Conservation (phyloP, 2,113 vertebrate genomes). For the Illadopsis cleaveri region DNA sequence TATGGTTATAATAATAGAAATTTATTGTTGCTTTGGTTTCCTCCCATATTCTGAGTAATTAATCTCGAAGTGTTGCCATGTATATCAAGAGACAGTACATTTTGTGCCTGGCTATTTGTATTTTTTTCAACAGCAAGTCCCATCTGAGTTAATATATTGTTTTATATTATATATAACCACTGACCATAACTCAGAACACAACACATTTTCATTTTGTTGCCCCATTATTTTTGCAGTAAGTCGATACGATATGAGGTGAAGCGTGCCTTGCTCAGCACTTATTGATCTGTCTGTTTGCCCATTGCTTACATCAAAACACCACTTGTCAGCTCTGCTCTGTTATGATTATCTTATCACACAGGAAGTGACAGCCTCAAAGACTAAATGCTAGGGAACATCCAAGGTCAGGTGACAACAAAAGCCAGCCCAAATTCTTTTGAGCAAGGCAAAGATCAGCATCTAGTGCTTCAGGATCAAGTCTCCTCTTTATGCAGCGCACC, state of each 20-base stretch:
- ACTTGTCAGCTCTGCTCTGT: slow-evolving; percentile 67
- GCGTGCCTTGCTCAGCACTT: slow-evolving; percentile 76
- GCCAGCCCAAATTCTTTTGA: neutral
- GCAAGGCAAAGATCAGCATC: neutral
- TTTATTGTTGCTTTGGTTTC: slow-evolving; percentile 57
- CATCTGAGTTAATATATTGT: slow-evolving; percentile 74
- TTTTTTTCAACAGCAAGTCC: slow-evolving; percentile 47
- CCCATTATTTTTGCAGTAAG: slow-evolving; percentile 73
- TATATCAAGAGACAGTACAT: slow-evolving; percentile 46
- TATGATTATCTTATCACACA: slow-evolving; percentile 73
- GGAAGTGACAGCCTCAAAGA: slow-evolving; percentile 63
- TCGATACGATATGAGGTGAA: slow-evolving; percentile 75
- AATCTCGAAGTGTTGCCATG: slow-evolving; percentile 12
- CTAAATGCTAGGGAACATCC: slow-evolving; percentile 22
- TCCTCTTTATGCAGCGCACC: neutral
- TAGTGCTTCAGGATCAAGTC: neutral
- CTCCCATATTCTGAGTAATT: slow-evolving; percentile 36
- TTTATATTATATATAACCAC: slow-evolving; percentile 67
- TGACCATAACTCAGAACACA: slow-evolving; percentile 76
- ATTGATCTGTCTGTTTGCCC: slow-evolving; percentile 75
- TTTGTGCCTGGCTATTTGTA: slow-evolving; percentile 32
- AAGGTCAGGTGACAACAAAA: slow-evolving; percentile 42
- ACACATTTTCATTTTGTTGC: slow-evolving; percentile 75
- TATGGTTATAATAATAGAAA: slow-evolving; percentile 39
- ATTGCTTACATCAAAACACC: slow-evolving; percentile 77